A percentile compares a stretch with the other conserved stretches of the same genome.
These are phyloP conservation scores for Montipora cactus DNA, from an alignment of 64 coral and sea anemone genomes.

Conservation along the genomic window DNA sequence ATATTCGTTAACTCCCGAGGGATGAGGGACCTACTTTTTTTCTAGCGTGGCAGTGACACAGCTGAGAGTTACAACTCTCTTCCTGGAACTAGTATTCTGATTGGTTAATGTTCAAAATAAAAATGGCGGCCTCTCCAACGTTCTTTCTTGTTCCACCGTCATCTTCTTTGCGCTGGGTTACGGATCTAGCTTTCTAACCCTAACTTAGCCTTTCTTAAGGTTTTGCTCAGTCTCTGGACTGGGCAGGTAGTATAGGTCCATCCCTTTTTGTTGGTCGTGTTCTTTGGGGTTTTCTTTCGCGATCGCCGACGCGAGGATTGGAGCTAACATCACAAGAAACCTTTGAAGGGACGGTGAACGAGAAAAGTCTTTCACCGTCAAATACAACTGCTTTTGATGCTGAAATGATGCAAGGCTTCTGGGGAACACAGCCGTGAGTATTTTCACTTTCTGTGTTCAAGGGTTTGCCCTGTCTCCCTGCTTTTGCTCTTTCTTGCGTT, in stretches of 20 bases:
- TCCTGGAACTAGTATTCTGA: slow-evolving; percentile 39
- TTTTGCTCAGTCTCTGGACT: neutral
- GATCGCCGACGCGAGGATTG: neutral
- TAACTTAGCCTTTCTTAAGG: neutral
- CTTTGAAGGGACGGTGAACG: slow-evolving; percentile 18
- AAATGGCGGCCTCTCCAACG: neutral
- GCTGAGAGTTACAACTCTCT: too few relatives aligned
- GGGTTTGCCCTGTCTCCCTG: slow-evolving; percentile 40
- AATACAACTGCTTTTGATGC: neutral
- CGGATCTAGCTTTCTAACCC: slow-evolving; percentile 21
- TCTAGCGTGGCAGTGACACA: neutral
- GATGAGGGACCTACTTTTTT: neutral
- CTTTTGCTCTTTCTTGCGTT: slow-evolving; percentile 36
- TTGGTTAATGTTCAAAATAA: slow-evolving; percentile 13
- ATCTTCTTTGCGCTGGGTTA: neutral
- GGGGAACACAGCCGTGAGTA: slow-evolving; percentile 61
- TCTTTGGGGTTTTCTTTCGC: slow-evolving; percentile 44
- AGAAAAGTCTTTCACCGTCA: neutral
- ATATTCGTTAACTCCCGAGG: too few relatives aligned
- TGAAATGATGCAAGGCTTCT: slow-evolving; percentile 29
- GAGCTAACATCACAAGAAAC: slow-evolving; percentile 35
- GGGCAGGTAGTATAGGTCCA: neutral
- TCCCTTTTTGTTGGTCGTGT: slow-evolving; percentile 12
- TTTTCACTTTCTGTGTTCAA: slow-evolving; percentile 55
- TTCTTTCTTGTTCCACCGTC: neutral